Conservation (phyloP, 2,113 vertebrate species). For the Urocynchramus pylzowi region DNA sequence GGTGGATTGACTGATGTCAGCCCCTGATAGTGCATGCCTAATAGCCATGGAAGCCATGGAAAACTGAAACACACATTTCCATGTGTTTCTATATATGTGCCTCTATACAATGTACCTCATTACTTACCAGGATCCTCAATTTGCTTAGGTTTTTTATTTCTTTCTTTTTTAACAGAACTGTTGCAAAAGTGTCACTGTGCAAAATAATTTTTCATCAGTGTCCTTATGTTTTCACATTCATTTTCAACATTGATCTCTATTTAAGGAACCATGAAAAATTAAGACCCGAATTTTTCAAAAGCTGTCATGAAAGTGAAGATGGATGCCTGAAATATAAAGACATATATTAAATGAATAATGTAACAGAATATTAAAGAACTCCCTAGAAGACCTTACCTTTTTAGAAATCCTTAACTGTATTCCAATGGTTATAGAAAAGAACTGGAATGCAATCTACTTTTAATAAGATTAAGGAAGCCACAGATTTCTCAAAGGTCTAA, state of each 20-base stretch:
- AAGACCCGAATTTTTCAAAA: constrained; percentile 1
- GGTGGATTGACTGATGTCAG: not conserved
- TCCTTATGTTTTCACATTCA: not conserved
- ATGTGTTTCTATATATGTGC: accelerated
- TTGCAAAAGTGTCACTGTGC: not conserved
- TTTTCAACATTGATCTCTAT: not conserved
- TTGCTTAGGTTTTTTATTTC: accelerated
- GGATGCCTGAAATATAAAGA: not conserved
- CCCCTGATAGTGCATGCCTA: too few species aligned
- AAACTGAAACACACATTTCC: not conserved
- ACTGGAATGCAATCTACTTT: not conserved
- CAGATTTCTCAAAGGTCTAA: not conserved
- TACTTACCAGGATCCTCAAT: not conserved
- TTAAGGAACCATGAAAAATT: not conserved
- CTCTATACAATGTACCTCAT: not conserved
- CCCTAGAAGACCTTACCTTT: not conserved
- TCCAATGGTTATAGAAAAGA: not conserved
- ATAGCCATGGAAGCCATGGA: not conserved
- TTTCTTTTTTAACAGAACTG: not conserved
- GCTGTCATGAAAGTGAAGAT: not conserved
- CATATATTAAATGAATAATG: too few species aligned
- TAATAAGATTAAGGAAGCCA: not conserved
- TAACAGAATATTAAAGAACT: not conserved
- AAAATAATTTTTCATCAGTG: not conserved
- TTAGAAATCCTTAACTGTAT: not conserved